These are phyloP conservation scores for Caenorhabditis macrosperma DNA, from an alignment of 2,888 invertebrate genomes.

Conservation along the genomic window DNA sequence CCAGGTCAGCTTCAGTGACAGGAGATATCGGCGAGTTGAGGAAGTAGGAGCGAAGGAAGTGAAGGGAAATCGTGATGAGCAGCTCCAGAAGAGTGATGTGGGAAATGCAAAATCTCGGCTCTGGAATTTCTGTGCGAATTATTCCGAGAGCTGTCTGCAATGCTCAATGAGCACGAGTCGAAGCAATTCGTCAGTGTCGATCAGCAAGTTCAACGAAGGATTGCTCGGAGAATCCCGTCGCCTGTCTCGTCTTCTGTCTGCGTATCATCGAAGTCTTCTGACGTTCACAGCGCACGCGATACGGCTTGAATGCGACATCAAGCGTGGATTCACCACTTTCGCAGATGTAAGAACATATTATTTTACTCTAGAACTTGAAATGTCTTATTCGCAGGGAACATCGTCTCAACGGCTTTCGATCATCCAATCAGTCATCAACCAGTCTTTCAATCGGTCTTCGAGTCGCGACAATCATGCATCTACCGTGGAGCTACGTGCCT, in stretches of 20 bases:
- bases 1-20: slow-evolving; percentile 75
- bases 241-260: slow-evolving; percentile 71
- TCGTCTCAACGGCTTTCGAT: slow-evolving; percentile 70
- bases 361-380: background rate
- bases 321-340: slow-evolving; percentile 68
- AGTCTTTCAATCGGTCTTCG: slow-evolving; percentile 69
- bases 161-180: slow-evolving; percentile 74
- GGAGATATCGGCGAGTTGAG: slow-evolving; percentile 84
- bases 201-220: slow-evolving; percentile 79
- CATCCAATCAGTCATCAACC: slow-evolving; percentile 71
- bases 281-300: slow-evolving; percentile 76
- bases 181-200: slow-evolving; percentile 82
- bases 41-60: slow-evolving; percentile 89
- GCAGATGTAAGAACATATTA: slow-evolving; percentile 45
- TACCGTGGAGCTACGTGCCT: slow-evolving; percentile 87
- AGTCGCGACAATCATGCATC: slow-evolving; percentile 69
- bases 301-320: slow-evolving; percentile 76
- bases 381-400: too few species aligned
- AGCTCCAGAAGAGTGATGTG: slow-evolving; percentile 87
- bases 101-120: slow-evolving; percentile 79
- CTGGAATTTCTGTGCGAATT: slow-evolving; percentile 77
- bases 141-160: slow-evolving; percentile 71
- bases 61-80: slow-evolving; percentile 84
- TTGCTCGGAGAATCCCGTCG: slow-evolving; percentile 50
- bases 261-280: slow-evolving; percentile 77